Evolutionary conservation across 2,797 vertebrate species (phyloP), one percentile per base, ranked within the genome.

Genomic region (Melanotaenia pygmaea): DNA sequence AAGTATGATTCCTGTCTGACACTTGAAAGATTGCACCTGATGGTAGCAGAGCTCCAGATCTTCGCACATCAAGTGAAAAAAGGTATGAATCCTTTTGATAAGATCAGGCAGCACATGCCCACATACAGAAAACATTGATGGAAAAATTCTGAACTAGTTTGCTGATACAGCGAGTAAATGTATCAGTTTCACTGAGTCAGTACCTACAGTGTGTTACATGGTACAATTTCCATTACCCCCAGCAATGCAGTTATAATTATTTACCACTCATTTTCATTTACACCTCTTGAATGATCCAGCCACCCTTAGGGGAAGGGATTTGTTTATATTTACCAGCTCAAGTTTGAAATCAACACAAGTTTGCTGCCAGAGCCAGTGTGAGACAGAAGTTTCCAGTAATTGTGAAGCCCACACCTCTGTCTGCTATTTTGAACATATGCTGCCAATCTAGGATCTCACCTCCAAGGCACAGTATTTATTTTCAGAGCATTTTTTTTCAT

Each of bases 61-160:
- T 51, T 57, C 63, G 84, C 84, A 56, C 64, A 76, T 37, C 76
- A 68, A 68, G 78, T 81, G n/a, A 93, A 84, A 82, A 75, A 74
- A 90, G 93, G 93, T 94, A 78, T 56, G 64, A 74, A 53, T 59
- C 16, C 10, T 4, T 18, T 59, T 16, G 24, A 34, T 18, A 35
- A 8, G 10, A 34, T 50, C 51, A 13, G 40, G 57, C 37, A 43
- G 35, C 16, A 64, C 34, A 64, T 51, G 60, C 10, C 56, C 60
- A 13, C 37, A 70, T 70, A 34, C 60, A 75, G 24, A 43, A 28
- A 43, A 70, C 30, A 54, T 5, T 4, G 45, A 22, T 54, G 8
- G 61, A 53, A 64, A 67, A 62, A 58, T 60, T 37, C 35, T 37
- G 10, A 37, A 37, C 9, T 7, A 37, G 9, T 5, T 69, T 58